These are phyloP conservation scores for Nautilus pompilius DNA, from an alignment of 1,140 invertebrate genomes.

Conservation along the genomic window DNA sequence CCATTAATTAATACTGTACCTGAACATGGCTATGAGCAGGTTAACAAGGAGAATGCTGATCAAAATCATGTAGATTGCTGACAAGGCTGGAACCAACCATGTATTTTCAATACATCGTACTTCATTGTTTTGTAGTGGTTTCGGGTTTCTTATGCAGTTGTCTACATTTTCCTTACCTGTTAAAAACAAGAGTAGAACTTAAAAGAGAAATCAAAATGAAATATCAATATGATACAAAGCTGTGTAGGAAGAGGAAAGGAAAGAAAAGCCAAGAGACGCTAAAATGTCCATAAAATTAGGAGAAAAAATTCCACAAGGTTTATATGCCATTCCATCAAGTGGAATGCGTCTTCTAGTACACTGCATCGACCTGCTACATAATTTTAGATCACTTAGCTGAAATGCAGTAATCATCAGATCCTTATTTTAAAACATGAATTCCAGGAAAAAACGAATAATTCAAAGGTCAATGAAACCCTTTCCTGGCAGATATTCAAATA, in stretches of 20 bases:
- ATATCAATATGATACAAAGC: background rate
- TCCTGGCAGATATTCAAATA: background rate
- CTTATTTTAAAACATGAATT: background rate
- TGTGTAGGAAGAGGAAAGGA: background rate
- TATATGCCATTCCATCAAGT: no score
- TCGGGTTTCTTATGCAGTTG: constrained; percentile 11
- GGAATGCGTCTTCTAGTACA: no score
- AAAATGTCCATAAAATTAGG: no score
- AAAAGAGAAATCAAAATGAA: background rate
- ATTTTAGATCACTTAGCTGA: no score
- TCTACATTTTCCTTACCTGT: constrained; percentile 10
- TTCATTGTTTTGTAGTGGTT: constrained; percentile 27
- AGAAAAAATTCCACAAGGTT: no score
- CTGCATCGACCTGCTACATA: no score
- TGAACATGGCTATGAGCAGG: constrained; percentile 54
- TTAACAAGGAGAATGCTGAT: constrained; percentile 52
- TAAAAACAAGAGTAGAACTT: background rate
- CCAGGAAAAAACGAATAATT: background rate
- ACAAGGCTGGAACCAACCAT: constrained; percentile 32
- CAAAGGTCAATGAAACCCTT: background rate
- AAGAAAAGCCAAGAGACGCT: no score
- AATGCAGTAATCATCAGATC: no score
- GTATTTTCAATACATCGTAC: constrained; percentile 33
- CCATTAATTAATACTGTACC: constrained; percentile 22
- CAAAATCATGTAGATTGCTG: constrained; percentile 44